Evolutionary conservation across 2,113 vertebrate genomes (phyloP), one percentile per base, ranked within the genome.

Genomic region (Mesembrinibis cayennensis): DNA sequence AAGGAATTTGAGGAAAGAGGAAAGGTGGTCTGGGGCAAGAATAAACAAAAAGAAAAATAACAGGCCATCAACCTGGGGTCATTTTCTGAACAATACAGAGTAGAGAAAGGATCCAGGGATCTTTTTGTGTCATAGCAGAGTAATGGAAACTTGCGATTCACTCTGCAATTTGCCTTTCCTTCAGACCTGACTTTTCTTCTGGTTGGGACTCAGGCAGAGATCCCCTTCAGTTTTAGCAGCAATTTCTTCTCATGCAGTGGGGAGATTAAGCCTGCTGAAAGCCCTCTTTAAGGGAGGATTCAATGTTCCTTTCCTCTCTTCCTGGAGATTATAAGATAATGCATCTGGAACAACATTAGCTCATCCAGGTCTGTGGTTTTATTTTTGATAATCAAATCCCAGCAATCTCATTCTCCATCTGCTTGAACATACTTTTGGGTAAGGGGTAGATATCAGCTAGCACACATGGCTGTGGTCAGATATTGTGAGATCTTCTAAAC

Each of bases 331-430:
- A 96, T 72, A 92, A 98, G 97, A 98, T 97, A 98, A 96, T 66
- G 74, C 97, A 97, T 97, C 97, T 98, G 98, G 92, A 98, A 97
- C 90, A 97, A 97, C 95, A 98, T 85, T 96, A 98, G 77, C 96
- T 97, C 97, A 97, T 96, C 92, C 92, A 97, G 96, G 97, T 97
- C 97, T 98, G 98, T 78, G 96, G 91, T 95, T 96, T 96, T 86
- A 86, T 90, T 96, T 97, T 96, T 97, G 94, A 97, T 96, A 97
- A 97, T 97, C 97, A 97, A 95, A 98, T 97, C 95, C 90, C 90
- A 90, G 81, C 93, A 96, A 98, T 97, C 96, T 96, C 85, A 61
- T 83, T 92, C 69, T 93, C 90, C 95, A 97, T 96, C 96, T 97
- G 96, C 77, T 67, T 93, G 92, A 74, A 40, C 79, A 90, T 92